phyloP scores from a whole-genome alignment of 1,140 invertebrate genomes.

The Luehdorfia chinensis region DNA sequence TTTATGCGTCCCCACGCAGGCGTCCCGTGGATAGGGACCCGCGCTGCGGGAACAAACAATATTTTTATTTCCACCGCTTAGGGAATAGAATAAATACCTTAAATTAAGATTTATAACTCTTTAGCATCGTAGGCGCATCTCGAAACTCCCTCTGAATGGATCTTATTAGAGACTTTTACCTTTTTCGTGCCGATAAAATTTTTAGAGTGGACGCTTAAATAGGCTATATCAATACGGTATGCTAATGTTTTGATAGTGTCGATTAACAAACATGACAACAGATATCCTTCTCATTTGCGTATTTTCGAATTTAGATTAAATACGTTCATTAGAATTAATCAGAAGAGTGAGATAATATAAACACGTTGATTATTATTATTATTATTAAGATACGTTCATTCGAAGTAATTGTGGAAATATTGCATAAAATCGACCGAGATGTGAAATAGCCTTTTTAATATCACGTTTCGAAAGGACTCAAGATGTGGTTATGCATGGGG shows the following conservation, averaged over 20 bases:
- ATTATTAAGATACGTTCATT: no score
- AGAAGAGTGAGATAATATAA: no score
- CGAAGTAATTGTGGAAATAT: no score
- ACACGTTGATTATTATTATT: no score
- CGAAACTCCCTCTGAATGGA: slow-evolving; percentile 21
- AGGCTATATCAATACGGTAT: background rate
- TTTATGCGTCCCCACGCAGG: slow-evolving; percentile 13
- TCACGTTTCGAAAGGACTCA: no score
- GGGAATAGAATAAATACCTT: slow-evolving; percentile 31
- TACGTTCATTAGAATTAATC: no score
- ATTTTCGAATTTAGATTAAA: no score
- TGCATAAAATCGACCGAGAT: no score
- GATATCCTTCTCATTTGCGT: background rate
- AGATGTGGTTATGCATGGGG: no score
- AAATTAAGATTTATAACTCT: slow-evolving; percentile 39
- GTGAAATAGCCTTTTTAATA: no score
- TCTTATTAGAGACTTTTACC: slow-evolving; percentile 25
- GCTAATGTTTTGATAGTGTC: no score
- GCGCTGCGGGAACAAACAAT: slow-evolving; percentile 9
- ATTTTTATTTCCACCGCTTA: slow-evolving; percentile 16
- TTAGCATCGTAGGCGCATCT: slow-evolving; percentile 21
- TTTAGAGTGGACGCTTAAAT: background rate
- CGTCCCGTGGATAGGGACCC: slow-evolving; percentile 33
- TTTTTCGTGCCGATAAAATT: slow-evolving; percentile 21
- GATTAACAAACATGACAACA: background rate